Evolutionary conservation across 1,140 invertebrate species (phyloP).

Genomic region (Leptopilina boulardi): DNA sequence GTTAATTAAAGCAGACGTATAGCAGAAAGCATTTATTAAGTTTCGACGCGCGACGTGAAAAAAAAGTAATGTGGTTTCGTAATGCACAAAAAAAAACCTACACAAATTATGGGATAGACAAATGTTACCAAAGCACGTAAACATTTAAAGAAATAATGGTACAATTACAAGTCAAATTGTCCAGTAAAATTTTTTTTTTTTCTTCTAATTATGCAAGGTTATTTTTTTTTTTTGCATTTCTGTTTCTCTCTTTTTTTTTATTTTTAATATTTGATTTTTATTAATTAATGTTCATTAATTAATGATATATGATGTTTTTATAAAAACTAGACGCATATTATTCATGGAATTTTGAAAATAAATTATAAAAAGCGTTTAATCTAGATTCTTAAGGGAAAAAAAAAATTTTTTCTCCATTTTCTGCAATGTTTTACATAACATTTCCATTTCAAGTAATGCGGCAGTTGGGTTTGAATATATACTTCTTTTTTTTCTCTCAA

Average conservation of each 20-base stretch:
- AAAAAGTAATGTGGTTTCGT: background rate
- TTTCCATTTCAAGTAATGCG: constrained; percentile 19
- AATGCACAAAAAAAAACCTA: background rate
- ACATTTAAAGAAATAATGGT: background rate
- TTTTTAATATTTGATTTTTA: too few relatives aligned
- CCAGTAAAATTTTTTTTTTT: background rate
- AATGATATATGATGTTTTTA: too few relatives aligned
- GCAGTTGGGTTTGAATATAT: constrained; percentile 22
- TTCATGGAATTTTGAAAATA: too few relatives aligned
- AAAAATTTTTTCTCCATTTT: constrained; percentile 1
- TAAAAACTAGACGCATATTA: background rate
- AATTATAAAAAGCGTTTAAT: constrained; percentile 22
- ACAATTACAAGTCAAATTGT: constrained; percentile 9
- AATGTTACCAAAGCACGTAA: background rate
- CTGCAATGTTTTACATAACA: constrained; percentile 23
- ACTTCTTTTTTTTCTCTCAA: background rate
- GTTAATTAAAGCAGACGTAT: constrained; percentile 25
- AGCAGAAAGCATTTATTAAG: constrained; percentile 4
- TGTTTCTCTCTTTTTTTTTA: background rate
- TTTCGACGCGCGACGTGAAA: background rate
- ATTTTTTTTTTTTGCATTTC: background rate
- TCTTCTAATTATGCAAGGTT: background rate
- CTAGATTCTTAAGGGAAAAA: background rate
- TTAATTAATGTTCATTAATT: too few relatives aligned
- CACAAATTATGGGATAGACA: background rate